phyloP scores from a whole-genome alignment of 2,888 invertebrate genomes.

The Charanyca ferruginea region DNA sequence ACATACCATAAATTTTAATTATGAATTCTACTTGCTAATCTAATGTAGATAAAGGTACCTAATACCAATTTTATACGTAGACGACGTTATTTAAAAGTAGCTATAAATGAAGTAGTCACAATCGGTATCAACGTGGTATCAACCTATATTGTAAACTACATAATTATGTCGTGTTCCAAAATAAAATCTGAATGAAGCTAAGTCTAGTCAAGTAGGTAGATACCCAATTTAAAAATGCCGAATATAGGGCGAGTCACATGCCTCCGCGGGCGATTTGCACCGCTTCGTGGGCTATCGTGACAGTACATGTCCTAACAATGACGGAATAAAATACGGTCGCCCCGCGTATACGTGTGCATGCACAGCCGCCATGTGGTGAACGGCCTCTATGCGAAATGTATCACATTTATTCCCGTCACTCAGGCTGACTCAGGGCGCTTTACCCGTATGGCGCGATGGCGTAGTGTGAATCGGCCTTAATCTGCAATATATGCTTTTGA shows the following conservation, averaged over 20 bases:
- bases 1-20: too few species aligned
- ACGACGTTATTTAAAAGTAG: too few species aligned
- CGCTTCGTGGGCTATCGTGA: conserved; percentile 9
- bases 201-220: not conserved
- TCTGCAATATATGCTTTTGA: conserved; percentile 48
- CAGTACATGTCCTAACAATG: conserved; percentile 44
- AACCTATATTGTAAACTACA: not conserved
- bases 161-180: not conserved
- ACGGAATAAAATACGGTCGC: conserved; percentile 40
- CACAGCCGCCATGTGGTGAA: conserved; percentile 19
- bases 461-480: conserved; percentile 37
- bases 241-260: not conserved
- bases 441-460: not conserved
- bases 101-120: not conserved
- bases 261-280: not conserved
- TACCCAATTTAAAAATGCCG: not conserved
- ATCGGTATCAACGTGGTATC: not conserved
- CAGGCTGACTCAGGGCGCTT: conserved; percentile 25
- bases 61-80: too few species aligned
- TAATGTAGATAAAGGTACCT: too few species aligned
- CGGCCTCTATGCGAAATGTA: conserved; percentile 51
- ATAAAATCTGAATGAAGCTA: not conserved
- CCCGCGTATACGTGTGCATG: conserved; percentile 28
- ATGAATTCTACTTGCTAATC: too few species aligned
- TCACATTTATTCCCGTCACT: conserved; percentile 55